Base-by-base conservation (phyloP, 2,113 vertebrate species). In the Osmerus eperlanus region DNA sequence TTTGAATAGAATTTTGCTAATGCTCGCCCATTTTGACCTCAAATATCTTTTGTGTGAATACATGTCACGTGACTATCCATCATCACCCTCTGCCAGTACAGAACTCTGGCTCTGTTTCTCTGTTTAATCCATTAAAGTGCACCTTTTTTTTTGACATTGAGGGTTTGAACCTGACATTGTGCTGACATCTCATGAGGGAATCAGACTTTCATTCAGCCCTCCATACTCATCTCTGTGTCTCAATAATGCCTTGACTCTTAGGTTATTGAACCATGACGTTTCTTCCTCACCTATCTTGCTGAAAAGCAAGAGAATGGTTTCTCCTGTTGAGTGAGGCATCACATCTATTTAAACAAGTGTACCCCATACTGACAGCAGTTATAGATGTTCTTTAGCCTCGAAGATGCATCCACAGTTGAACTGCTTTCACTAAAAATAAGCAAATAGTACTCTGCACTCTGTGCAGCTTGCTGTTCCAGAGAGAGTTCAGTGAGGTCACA, bases 101-200 rank as follows among this genome's bases (percentile, higher is more conserved):
- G 80, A 85, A 77, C 81, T 86, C 80, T 89, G 87, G 84, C 87
- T 85, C 75, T 47, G 41, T 9, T 47, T 78, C 67, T 51, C 74
- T 84, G 79, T 89, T 89, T 92, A 91, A 92, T 91, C 89, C 89
- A 84, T 89, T 89, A 89, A 91, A 92, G 91, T 91, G 91, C 87
- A 83, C 83, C 85, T 83, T 79, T 82, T 81, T 74, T 78, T 69
- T 67, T 91, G 87, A 91, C 90, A 90, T 88, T 90, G 87, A 90
- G 83, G 89, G 80, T 81, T 84, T 82, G 84, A 83, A 81, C 77
- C 83, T 79, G 81, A 84, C 87, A 88, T 84, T 86, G 85, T 84
- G 86, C 86, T 88, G 88, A 90, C 88, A 90, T 91, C 85, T 87
- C 75, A 75, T 81, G 83, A 82, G 79, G 85, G 79, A 83, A 88